Evolutionary conservation across 1,140 invertebrate species (phyloP), one percentile per base, ranked within the genome.

Genomic region (Bursaphelenchus mucronatus): DNA sequence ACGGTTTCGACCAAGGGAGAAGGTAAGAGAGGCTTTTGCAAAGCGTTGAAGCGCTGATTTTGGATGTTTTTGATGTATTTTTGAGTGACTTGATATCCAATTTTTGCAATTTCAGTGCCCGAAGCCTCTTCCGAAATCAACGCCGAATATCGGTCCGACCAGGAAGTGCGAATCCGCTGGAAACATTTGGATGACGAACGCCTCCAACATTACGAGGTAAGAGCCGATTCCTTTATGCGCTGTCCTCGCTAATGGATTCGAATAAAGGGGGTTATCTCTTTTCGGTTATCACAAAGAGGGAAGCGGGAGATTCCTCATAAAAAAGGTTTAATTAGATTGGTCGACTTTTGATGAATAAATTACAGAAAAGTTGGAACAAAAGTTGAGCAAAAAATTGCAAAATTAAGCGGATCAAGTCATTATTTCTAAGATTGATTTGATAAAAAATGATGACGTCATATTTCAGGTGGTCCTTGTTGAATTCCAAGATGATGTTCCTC

Each of bases 181-280:
- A 58, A 63, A 39, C 79, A 72, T 64, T 61, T 71, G 39, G 72
- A 68, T 39, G 71, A 81, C 53, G 63, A 67, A 64, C 68, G 71
- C 51, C 64, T 80, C 46, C 78, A 80, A 65, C 73, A 80, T 50
- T 80, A 80, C 53, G 78, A 80, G 58, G 78, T 77, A 64, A 62
- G 53, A 30, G 30, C 30, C 30, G 30, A 30, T 30, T 30, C 30
- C 30, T 30, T 30, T 30, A 30, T 30, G 30, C 30, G 30, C 5
- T 30, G 30, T 30, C 30, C 30, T 30, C 30, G 30, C 30, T 30
- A 30, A 30, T 30, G 30, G 30, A 30, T 30, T 30, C 30, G 30
- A 30, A 30, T 30, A 30, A 30, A 30, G 30, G 30, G 30, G 30
- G 30, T 30, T 30, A 30, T 30, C 30, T 30, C 30, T 30, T 30